Evolutionary conservation across 30 jellyfish, hydroid and myxozoan species (phyloP).

Genomic region (Hydractinia echinata): DNA sequence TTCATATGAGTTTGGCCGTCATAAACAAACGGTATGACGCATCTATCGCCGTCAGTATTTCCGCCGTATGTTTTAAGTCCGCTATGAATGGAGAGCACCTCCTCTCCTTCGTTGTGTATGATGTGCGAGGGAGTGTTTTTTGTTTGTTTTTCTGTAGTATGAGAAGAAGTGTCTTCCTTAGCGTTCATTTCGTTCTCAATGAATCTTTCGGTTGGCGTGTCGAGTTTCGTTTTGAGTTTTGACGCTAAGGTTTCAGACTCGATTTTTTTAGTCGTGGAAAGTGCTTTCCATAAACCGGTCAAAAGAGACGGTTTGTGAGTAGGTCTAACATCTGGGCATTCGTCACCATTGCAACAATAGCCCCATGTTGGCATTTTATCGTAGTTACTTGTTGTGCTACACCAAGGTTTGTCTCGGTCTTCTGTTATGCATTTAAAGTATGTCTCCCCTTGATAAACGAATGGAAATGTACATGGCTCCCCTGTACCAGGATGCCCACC

Average conservation of each 20-base stretch:
- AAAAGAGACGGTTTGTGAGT: not conserved
- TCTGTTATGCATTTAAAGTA: constrained; percentile 12
- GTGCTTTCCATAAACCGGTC: not conserved
- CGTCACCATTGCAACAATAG: constrained; percentile 3
- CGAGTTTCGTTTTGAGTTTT: too few species aligned
- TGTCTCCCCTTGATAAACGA: constrained; percentile 32
- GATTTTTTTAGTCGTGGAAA: not conserved
- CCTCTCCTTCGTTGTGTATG: constrained; percentile 1
- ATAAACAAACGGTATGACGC: constrained; percentile 38
- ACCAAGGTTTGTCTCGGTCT: constrained; percentile 28
- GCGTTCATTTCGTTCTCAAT: not conserved
- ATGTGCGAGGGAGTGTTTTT: not conserved
- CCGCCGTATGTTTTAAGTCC: constrained; percentile 28
- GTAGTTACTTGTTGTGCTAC: constrained; percentile 30
- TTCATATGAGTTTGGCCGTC: constrained; percentile 26
- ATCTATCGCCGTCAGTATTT: constrained; percentile 8
- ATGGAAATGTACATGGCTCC: constrained; percentile 26
- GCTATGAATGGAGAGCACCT: constrained; percentile 10
- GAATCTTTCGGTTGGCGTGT: too few species aligned
- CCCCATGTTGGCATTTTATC: constrained; percentile 38
- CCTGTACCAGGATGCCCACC: constrained; percentile 28
- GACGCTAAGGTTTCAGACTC: not conserved
- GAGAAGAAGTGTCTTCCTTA: not conserved
- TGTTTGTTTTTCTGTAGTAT: not conserved
- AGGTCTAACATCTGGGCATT: constrained; percentile 2